Evolutionary conservation across 2,888 invertebrate genomes (phyloP).

Genomic region (Oxytorus armatus): DNA sequence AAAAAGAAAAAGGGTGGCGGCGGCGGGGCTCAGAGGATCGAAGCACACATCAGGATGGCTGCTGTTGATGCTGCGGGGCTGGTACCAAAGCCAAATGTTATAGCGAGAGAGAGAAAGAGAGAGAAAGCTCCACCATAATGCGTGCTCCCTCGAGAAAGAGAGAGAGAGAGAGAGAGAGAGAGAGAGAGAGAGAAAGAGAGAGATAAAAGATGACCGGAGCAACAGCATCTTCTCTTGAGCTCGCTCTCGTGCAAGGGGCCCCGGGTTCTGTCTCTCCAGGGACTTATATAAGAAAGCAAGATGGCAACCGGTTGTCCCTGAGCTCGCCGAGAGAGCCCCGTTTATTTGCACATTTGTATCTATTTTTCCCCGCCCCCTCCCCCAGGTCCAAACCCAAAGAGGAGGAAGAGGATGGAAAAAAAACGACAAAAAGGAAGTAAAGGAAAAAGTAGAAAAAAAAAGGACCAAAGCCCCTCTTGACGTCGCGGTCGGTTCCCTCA

Average conservation of each 20-base stretch:
- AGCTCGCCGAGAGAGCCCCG: conserved; percentile 79
- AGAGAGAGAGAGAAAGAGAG: conserved; percentile 27
- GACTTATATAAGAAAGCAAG: conserved; percentile 84
- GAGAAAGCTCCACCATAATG: too few relatives aligned
- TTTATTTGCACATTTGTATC: conserved; percentile 84
- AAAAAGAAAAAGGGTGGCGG: conserved; percentile 40
- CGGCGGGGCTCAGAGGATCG: conserved; percentile 38
- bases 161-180: conserved; percentile 39
- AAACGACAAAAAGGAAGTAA: conserved; percentile 37
- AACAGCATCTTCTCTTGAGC: conserved; percentile 71
- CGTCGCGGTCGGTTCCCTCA: conserved; percentile 42
- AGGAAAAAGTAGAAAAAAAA: conserved; percentile 30
- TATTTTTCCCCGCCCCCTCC: too few relatives aligned
- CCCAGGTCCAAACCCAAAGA: conserved; percentile 67
- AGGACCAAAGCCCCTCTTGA: conserved; percentile 40
- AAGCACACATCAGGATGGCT: conserved; percentile 43
- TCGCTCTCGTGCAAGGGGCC: too few relatives aligned
- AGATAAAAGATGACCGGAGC: conserved; percentile 60
- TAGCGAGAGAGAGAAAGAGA: conserved; percentile 43
- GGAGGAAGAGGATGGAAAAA: conserved; percentile 57
- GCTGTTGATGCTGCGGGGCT: conserved; percentile 40
- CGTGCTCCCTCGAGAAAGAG: background rate
- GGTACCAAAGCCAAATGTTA: conserved; percentile 53
- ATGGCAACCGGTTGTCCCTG: conserved; percentile 84
- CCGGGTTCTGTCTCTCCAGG: conserved; percentile 76